Evolutionary conservation across 2,888 invertebrate species (phyloP), one percentile per base, ranked within the genome.

Genomic region (Helleia helle): DNA sequence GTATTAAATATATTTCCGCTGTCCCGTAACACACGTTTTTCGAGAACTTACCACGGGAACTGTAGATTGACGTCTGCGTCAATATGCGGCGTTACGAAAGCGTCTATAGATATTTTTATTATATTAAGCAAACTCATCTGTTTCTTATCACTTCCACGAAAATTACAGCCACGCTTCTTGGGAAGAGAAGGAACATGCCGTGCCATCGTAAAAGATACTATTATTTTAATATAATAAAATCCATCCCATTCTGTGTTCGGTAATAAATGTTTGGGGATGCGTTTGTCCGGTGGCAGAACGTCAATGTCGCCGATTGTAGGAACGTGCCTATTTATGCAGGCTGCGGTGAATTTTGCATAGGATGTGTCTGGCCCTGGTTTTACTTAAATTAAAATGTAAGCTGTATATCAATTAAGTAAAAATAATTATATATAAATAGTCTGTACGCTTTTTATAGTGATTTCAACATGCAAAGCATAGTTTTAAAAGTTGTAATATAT

Each of bases 211-310:
- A 22, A 22, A 4, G 31, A 31, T 5, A 6, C 24, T 9, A 6
- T 28, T 17, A 6, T 4, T 26, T 15, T 27, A 18, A 14, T 17
- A 27, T 1, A 2, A 15, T 4, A 40, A 9, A 50, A 59, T 73
- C 70, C 40, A 70, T 17, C 0, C 1, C 30, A 48, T 50, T 57
- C 47, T 11, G n/a, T 59, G 52, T 68, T 67, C 71, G 50, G 62
- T 73, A 75, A 75, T 77, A 79, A 80, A 81, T 77, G 81, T 80
- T 77, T 69, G 73, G 79, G 73, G 71, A 64, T 66, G 65, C 75
- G 71, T 68, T 76, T 74, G 81, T 81, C 76, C 74, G 53, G 71
- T 69, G 68, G 70, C 68, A 65, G 71, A 67, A 67, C 77, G 80
- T 84, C 81, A 83, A 71, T 80, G 83, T 83, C 77, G 68, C 66